Percentiles rank a stretch among this genome's conserved stretches.
Conservation (phyloP, 2,113 vertebrate species). For the Sander lucioperca region DNA sequence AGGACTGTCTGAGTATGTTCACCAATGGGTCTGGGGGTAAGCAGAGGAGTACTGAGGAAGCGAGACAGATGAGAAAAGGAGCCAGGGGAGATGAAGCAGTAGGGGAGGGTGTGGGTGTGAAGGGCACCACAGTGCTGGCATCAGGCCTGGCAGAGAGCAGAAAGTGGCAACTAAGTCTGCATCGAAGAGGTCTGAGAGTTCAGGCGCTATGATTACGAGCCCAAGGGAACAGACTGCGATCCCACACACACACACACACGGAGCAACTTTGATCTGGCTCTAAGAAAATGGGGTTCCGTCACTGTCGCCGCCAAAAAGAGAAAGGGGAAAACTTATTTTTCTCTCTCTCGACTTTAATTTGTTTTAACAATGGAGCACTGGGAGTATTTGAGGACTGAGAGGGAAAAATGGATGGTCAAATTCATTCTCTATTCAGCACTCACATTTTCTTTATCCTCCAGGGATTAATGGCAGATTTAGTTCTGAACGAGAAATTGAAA, state of each 20-base stretch:
- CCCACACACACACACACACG: background rate
- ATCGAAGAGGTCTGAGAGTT: slow-evolving; percentile 49
- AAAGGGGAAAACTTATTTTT: slow-evolving; percentile 30
- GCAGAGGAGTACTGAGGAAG: slow-evolving; percentile 13
- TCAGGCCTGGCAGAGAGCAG: slow-evolving; percentile 46
- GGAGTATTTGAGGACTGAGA: slow-evolving; percentile 40
- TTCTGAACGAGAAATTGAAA: slow-evolving; percentile 62
- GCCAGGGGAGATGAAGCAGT: slow-evolving; percentile 24
- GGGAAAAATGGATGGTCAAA: slow-evolving; percentile 61
- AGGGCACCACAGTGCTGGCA: slow-evolving; percentile 44
- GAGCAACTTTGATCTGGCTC: slow-evolving; percentile 46
- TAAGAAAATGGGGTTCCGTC: slow-evolving; percentile 54
- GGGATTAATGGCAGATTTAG: slow-evolving; percentile 71
- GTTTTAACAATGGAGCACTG: slow-evolving; percentile 45
- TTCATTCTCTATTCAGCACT: slow-evolving; percentile 63
- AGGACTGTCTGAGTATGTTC: slow-evolving; percentile 46
- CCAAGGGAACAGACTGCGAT: slow-evolving; percentile 41
- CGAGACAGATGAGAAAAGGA: slow-evolving; percentile 27
- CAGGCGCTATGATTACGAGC: slow-evolving; percentile 48
- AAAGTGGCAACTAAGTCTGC: slow-evolving; percentile 30
- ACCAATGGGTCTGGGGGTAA: slow-evolving; percentile 38
- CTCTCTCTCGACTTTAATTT: slow-evolving; percentile 59
- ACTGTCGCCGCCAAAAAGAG: slow-evolving; percentile 36
- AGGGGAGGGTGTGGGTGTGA: slow-evolving; percentile 22
- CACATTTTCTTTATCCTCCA: slow-evolving; percentile 57